Conservation (phyloP, 1,140 invertebrate species). For the Fopius arisanus region DNA sequence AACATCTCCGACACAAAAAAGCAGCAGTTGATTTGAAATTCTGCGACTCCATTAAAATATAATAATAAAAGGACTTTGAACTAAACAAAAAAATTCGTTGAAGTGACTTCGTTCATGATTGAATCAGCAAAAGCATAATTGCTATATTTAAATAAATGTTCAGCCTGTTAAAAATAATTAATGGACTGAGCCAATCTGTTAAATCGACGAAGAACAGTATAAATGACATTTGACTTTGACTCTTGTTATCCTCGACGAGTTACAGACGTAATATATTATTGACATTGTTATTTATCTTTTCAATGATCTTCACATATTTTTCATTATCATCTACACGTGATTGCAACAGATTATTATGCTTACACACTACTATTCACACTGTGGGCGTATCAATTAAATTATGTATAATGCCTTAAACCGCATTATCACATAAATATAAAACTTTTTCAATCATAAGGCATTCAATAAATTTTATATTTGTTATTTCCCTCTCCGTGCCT, state of each 20-base stretch:
- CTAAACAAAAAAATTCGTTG: slow-evolving; percentile 29
- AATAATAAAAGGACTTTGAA: slow-evolving; percentile 20
- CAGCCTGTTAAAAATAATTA: neutral
- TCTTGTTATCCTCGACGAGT: neutral
- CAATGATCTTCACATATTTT: slow-evolving; percentile 16
- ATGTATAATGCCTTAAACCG: slow-evolving; percentile 39
- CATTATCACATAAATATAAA: slow-evolving; percentile 47
- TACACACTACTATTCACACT: slow-evolving; percentile 46
- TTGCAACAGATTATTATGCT: slow-evolving; percentile 45
- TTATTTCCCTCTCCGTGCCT: slow-evolving; percentile 2
- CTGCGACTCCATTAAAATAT: neutral
- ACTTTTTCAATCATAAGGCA: slow-evolving; percentile 49
- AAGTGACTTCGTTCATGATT: neutral
- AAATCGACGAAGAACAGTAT: neutral
- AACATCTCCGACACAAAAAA: slow-evolving; percentile 15
- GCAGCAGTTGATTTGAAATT: slow-evolving; percentile 2
- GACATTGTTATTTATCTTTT: neutral
- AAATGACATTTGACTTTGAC: slow-evolving; percentile 4
- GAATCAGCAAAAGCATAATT: neutral
- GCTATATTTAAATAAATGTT: neutral
- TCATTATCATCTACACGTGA: slow-evolving; percentile 34
- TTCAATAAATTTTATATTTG: slow-evolving; percentile 32
- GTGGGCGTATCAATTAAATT: slow-evolving; percentile 30
- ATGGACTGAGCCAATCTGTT: neutral
- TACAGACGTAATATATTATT: slow-evolving; percentile 9